Conservation (phyloP, 2,888 invertebrate genomes). For the Agriopis leucophaearia region DNA sequence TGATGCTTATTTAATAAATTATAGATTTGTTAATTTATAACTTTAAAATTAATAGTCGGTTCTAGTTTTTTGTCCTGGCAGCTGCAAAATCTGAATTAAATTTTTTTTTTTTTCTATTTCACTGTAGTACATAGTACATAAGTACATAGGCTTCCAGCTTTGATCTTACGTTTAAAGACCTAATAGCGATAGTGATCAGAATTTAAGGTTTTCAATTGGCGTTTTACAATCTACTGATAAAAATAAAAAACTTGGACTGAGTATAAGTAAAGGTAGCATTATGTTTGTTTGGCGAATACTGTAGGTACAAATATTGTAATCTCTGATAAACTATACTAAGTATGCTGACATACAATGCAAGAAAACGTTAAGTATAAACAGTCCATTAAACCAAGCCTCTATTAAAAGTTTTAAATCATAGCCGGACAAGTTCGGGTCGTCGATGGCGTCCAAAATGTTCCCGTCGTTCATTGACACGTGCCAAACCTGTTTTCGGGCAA, state of each 20-base stretch:
- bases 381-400: constrained; percentile 71
- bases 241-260: no score
- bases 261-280: background rate
- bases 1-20: constrained; percentile 37
- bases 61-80: no score
- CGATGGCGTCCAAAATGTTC: constrained; percentile 81
- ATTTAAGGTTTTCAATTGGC: no score
- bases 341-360: constrained; percentile 26
- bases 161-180: no score
- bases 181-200: no score
- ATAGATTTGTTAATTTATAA: constrained; percentile 23
- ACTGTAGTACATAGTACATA: no score
- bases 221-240: no score
- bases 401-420: constrained; percentile 81
- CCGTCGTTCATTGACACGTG: constrained; percentile 86
- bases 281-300: background rate
- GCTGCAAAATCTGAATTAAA: no score
- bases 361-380: constrained; percentile 68
- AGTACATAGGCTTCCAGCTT: no score
- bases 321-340: background rate
- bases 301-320: constrained; percentile 1
- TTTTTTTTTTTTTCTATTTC: no score
- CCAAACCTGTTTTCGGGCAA: constrained; percentile 82
- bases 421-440: constrained; percentile 66
- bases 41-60: constrained; percentile 20